Base-by-base conservation (phyloP, 2,797 vertebrate species). In the Mormyrops boulengeri region DNA sequence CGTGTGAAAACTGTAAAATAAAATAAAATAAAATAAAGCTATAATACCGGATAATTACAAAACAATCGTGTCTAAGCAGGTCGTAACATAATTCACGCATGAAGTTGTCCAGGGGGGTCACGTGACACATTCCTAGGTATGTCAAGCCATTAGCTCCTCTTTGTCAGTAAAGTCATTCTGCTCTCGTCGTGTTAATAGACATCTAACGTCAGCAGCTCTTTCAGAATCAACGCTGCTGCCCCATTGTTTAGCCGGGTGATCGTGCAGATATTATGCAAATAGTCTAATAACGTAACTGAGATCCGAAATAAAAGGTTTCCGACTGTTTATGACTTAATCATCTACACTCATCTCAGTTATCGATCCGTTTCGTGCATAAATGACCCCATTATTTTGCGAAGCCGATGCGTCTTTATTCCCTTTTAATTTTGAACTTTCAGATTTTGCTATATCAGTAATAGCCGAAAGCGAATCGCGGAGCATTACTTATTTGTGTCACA, bases 101-200 rank as follows among this genome's bases (percentile, higher is more conserved):
- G 34, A 38, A 38, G 34, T 41, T 4, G 26, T 22, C 88, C 88
- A 17, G 88, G 90, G 91, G 90, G 90, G 90, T 84, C 90, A 91
- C 89, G 90, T 92, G 90, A 89, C 91, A 89, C 91, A 89, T 92
- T 89, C 90, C 90, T 90, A 90, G 84, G 89, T 92, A 89, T 91
- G 92, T 91, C 91, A 91, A 91, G 90, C 88, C 90, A 90, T 90
- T 57, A 91, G 91, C 90, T 91, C 88, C 80, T 8, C 86, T 9
- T 62, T 91, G 91, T 92, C 91, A 92, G 91, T 91, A 90, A 91
- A 90, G 91, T 91, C 91, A 90, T 89, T 88, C 87, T 90, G 91
- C 73, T 84, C 50, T 22, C 77, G 57, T 44, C 77, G 3, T 30
- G 30, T 82, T 89, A 89, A 84, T 85, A 84, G 30, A 60, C 53